Evolutionary conservation across 2,888 invertebrate genomes (phyloP), one percentile per base, ranked within the genome.

Genomic region (Mylabris sibirica): DNA sequence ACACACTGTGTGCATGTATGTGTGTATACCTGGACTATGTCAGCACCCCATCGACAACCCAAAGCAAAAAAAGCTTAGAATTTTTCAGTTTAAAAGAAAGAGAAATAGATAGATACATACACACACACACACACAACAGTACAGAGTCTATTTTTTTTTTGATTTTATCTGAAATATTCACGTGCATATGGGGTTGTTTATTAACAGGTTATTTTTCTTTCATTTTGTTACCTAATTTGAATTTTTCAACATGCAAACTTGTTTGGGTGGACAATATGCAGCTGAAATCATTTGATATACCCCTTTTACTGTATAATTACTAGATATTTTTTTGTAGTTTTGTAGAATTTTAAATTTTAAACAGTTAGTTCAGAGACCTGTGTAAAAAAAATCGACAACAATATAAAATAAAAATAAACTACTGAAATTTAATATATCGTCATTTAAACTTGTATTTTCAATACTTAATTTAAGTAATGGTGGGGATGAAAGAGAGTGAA

Each of bases 401-500:
- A 68, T 72, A 68, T 70, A 72, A 70, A 68, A 72, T 4, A 20
- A 41, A 14, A 30, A 60, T 6, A 60, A 14, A 4, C 41, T 49
- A 49, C 49, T 49, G 20, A 49, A 49, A 49, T 49, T 49, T 49
- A 49, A 49, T 49, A 20, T 49, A 49, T 20, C 17, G 49, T 20
- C 17, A 49, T 49, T 49, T 17, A 20, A 49, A 20, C 49, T 49
- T 20, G 49, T 49, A 49, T 49, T 49, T 41, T 49, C 49, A 49
- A 62, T 64, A 67, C 68, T 69, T 70, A 60, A 66, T 67, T 70
- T 70, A 62, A 68, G 63, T 22, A 59, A 49, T 63, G 64, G 68
- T 68, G 67, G 67, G 70, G 69, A 64, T 67, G 69, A 70, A 65
- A 71, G 68, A 75, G 74, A 74, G 74, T 76, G 76, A 76, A 74